phyloP scores from a whole-genome alignment of 2,797 vertebrate genomes.

The Otus scops region DNA sequence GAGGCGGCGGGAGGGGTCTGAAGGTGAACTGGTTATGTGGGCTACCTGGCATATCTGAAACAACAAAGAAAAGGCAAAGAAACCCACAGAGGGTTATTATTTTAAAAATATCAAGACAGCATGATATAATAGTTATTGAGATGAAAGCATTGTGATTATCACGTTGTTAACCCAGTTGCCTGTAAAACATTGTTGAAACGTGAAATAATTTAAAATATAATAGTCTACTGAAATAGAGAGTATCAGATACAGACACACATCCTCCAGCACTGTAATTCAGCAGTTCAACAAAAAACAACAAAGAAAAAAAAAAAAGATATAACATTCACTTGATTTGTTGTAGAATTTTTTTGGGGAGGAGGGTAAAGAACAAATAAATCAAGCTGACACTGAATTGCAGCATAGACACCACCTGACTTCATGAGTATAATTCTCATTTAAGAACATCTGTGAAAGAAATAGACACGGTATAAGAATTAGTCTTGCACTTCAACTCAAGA shows the following conservation, averaged over 20 bases:
- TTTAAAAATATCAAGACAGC: background rate
- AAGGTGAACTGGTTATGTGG: constrained; percentile 94
- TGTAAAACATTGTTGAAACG: constrained; percentile 16
- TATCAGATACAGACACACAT: constrained; percentile 12
- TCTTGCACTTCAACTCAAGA: constrained; percentile 6
- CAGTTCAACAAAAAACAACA: background rate
- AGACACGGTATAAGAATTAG: constrained; percentile 3
- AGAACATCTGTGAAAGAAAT: constrained; percentile 33
- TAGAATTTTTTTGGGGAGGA: background rate
- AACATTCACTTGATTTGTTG: constrained; percentile 46
- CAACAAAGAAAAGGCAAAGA: background rate
- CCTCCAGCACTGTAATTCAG: background rate
- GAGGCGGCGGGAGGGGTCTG: constrained; percentile 87
- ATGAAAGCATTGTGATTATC: background rate
- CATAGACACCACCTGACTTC: constrained; percentile 43
- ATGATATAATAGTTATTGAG: background rate
- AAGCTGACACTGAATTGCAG: constrained; percentile 28
- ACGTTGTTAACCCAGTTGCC: background rate
- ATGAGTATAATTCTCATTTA: constrained; percentile 53
- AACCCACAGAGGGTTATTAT: background rate
- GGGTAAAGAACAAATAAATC: constrained; percentile 61
- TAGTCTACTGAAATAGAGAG: constrained; percentile 1
- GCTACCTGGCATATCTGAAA: constrained; percentile 87
- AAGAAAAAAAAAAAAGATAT: background rate
- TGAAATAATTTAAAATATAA: background rate